phyloP scores from a whole-genome alignment of 2,888 invertebrate genomes.

The Heliconius charithonia region DNA sequence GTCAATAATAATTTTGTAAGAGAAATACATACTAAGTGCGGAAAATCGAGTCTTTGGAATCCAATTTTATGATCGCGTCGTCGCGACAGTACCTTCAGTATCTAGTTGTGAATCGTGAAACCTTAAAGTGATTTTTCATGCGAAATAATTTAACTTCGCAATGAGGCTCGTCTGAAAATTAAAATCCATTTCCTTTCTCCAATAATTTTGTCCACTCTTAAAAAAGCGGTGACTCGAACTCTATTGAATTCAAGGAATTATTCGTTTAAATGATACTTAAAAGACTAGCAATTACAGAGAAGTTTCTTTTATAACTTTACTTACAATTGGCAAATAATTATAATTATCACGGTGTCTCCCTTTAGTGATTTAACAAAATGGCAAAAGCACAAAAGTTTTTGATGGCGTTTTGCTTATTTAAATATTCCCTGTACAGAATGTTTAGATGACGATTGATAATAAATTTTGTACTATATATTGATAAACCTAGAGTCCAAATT shows the following conservation, averaged over 20 bases:
- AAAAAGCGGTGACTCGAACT: constrained; percentile 61
- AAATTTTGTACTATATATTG: constrained; percentile 59
- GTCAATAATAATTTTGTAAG: constrained; percentile 25
- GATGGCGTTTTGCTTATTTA: constrained; percentile 76
- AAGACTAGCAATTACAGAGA: constrained; percentile 72
- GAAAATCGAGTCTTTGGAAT: constrained; percentile 54
- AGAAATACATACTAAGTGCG: constrained; percentile 49
- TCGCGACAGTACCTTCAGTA: constrained; percentile 62
- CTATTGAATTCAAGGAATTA: constrained; percentile 71
- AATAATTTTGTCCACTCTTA: constrained; percentile 63
- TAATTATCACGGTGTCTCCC: constrained; percentile 76
- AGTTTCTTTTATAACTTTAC: constrained; percentile 69
- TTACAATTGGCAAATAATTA: constrained; percentile 83
- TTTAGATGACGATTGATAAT: constrained; percentile 55
- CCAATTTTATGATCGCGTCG: constrained; percentile 58
- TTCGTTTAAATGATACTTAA: constrained; percentile 78
- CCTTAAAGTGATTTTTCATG: constrained; percentile 71
- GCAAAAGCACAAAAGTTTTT: constrained; percentile 74
- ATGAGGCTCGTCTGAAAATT: constrained; percentile 65
- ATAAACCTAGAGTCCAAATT: constrained; percentile 60
- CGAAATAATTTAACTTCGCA: constrained; percentile 75
- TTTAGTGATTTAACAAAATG: constrained; percentile 79
- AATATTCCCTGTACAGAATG: constrained; percentile 70
- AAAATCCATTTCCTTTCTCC: constrained; percentile 62
- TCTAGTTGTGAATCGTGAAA: constrained; percentile 64